Percentiles rank a stretch among this genome's conserved stretches.
These are phyloP conservation scores for Mirounga angustirostris DNA, from an alignment of 2,113 vertebrate genomes.

Conservation along the genomic window DNA sequence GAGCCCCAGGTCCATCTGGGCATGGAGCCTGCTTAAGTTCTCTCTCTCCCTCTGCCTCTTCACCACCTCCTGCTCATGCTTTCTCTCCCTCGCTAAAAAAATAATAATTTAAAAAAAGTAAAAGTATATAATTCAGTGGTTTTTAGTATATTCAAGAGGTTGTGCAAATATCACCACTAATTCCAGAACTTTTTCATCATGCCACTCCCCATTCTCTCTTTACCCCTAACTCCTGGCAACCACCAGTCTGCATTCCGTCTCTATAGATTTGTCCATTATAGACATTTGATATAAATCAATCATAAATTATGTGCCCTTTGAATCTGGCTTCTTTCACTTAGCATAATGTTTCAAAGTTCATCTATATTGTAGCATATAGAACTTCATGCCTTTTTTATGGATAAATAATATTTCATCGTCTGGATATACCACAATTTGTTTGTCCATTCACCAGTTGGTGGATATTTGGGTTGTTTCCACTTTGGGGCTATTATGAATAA, in stretches of 20 bases:
- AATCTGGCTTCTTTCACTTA: not conserved
- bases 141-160: slow-evolving; percentile 8
- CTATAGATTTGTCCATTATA: not conserved
- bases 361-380: not conserved
- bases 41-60: not conserved
- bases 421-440: not conserved
- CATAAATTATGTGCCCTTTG: not conserved
- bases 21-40: not conserved
- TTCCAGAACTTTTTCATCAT: not conserved
- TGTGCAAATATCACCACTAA: not conserved
- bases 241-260: not conserved
- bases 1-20: not conserved
- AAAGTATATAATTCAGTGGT: not conserved
- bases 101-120: not conserved
- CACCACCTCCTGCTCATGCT: not conserved
- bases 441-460: not conserved
- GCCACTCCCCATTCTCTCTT: not conserved
- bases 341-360: not conserved
- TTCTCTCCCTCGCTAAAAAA: not conserved
- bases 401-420: not conserved
- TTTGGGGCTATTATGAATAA: not conserved
- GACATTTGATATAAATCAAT: not conserved
- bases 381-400: not conserved
- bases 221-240: not conserved
- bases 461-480: not conserved